phyloP scores from a whole-genome alignment of 2,888 invertebrate species.

The Orchesellides sinensis region DNA sequence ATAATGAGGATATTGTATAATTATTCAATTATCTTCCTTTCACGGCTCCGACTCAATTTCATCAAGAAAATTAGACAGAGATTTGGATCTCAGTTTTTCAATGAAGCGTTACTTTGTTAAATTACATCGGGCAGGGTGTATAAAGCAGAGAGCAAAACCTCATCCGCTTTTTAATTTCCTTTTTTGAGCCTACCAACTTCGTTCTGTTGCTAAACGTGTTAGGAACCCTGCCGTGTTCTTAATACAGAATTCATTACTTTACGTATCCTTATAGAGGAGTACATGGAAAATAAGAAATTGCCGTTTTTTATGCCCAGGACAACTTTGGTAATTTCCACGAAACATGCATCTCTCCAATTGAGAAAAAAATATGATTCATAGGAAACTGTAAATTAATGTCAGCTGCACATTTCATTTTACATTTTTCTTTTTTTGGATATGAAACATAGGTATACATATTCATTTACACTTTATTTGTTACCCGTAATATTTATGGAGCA shows the following conservation, averaged over 20 bases:
- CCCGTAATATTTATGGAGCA: not conserved
- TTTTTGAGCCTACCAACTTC: conserved; percentile 1
- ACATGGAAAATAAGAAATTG: not conserved
- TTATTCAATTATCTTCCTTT: conserved; percentile 44
- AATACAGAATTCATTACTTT: conserved; percentile 52
- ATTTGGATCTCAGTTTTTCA: conserved; percentile 27
- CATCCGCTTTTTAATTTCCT: conserved; percentile 44
- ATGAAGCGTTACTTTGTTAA: conserved; percentile 39
- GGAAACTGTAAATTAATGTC: conserved; percentile 60
- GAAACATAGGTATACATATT: not conserved
- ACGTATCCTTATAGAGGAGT: conserved; percentile 3
- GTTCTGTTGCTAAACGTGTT: conserved; percentile 17
- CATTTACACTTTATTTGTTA: not conserved
- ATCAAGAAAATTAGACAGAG: conserved; percentile 27
- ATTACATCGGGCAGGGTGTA: not conserved
- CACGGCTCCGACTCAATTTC: conserved; percentile 36
- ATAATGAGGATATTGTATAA: conserved; percentile 23
- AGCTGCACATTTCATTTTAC: conserved; percentile 54
- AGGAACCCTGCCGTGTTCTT: conserved; percentile 42
- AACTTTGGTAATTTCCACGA: conserved; percentile 45
- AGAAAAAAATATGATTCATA: conserved; percentile 60
- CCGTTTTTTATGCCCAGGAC: not conserved
- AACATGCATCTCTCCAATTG: too few species aligned
- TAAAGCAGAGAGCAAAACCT: not conserved
- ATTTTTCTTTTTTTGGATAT: too few species aligned